Evolutionary conservation across 2,888 invertebrate genomes (phyloP), one percentile per base, ranked within the genome.

Genomic region (Thera obeliscata): DNA sequence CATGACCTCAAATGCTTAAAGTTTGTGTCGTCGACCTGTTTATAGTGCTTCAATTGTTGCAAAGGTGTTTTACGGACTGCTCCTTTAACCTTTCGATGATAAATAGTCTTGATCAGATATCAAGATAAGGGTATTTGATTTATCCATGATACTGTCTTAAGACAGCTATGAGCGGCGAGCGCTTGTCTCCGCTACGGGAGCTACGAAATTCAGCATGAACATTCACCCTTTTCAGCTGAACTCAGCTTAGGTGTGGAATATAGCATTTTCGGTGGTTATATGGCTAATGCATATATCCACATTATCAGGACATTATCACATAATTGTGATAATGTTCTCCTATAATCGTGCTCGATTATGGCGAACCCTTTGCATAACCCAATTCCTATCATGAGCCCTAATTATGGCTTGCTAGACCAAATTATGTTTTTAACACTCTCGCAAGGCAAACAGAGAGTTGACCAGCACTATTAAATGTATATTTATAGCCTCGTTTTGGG

Each of bases 1-100:
- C 85, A 84, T 80, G 79, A 80, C 80, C 78, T 80, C 75, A 79
- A 82, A 79, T 77, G 76, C 72, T 79, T 81, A 78, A 81, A 82
- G 78, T 78, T 80, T 77, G 80, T 83, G 84, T 84, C 84, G 79
- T 80, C 76, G 78, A 78, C 76, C 78, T 72, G 68, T 71, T 79
- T 79, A 66, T 67, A 59, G 66, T 33, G 69, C 56, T 70, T 59
- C 62, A 67, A 63, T 63, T 67, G 67, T 70, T 62, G 64, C 54
- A 36, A 38, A 49, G 64, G 67, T 66, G 70, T 70, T 74, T 70
- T 70, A 63, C 63, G 56, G 64, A 54, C 33, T 46, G 57, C 41
- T 63, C 61, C 67, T 71, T 68, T 69, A 67, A 71, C 74, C 72
- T 71, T 70, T 67, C 38, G 50, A 61, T 72, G 72, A 72, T 71